Conservation (phyloP, 2,113 vertebrate species). For the Ginglymostoma cirratum region DNA sequence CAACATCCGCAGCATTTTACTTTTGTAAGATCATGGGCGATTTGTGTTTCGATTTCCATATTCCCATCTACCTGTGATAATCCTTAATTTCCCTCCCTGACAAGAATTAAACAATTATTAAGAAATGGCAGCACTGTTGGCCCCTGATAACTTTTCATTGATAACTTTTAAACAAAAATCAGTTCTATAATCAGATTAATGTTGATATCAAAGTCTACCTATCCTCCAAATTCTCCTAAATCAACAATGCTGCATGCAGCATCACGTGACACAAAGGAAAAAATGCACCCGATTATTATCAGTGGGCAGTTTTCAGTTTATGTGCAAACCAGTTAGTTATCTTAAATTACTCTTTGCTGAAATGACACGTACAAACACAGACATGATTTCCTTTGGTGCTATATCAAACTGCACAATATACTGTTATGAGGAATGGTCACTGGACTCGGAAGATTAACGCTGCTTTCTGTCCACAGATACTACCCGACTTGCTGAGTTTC, state of each 20-base stretch:
- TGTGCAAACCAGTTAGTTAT: background rate
- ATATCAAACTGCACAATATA: background rate
- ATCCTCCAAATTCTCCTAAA: background rate
- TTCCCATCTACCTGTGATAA: too few species aligned
- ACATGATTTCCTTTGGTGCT: background rate
- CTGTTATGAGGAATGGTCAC: too few species aligned
- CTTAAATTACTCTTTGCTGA: background rate
- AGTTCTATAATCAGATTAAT: background rate
- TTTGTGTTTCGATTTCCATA: too few species aligned
- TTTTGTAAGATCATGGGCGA: too few species aligned
- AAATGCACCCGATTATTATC: background rate
- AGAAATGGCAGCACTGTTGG: background rate
- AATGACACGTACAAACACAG: background rate
- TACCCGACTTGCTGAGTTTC: too few species aligned
- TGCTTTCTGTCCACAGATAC: too few species aligned
- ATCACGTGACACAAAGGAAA: background rate
- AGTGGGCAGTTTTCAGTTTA: background rate
- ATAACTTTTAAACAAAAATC: background rate
- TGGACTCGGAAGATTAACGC: too few species aligned
- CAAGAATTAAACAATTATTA: background rate
- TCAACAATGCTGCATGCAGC: background rate
- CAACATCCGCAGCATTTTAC: too few species aligned
- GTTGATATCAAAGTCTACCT: background rate
- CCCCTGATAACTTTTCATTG: background rate
- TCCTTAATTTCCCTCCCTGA: too few species aligned